Percentiles rank a stretch among this genome's conserved stretches.
phyloP scores from a whole-genome alignment of 2,888 invertebrate genomes.

The Drosophila merina region DNA sequence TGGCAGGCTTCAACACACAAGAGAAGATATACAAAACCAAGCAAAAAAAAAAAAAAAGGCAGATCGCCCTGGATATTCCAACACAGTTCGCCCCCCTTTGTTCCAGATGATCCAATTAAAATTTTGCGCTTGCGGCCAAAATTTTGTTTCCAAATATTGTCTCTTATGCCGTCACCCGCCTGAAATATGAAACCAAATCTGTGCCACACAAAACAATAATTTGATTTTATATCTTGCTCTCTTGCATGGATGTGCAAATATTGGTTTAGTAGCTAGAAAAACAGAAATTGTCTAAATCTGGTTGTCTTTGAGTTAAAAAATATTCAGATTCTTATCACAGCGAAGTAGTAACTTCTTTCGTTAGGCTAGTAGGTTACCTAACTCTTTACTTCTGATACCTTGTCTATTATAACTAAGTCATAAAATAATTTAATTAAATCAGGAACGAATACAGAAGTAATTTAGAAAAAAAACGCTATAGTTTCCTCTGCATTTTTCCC shows the following conservation, averaged over 20 bases:
- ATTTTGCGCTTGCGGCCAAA: constrained; percentile 39
- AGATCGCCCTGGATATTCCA: constrained; percentile 6
- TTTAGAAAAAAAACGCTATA: neutral
- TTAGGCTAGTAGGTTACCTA: neutral
- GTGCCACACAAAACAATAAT: constrained; percentile 39
- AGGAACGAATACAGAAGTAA: neutral
- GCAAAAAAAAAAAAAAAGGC: constrained; percentile 36
- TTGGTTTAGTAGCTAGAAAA: constrained; percentile 10
- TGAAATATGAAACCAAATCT: constrained; percentile 44
- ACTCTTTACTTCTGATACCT: neutral
- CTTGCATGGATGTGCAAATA: constrained; percentile 29
- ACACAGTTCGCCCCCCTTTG: constrained; percentile 24
- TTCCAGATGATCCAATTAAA: constrained; percentile 64
- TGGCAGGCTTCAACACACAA: constrained; percentile 21
- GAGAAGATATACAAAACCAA: constrained; percentile 21
- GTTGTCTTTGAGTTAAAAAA: neutral
- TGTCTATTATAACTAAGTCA: neutral
- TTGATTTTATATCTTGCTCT: constrained; percentile 35
- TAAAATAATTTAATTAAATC: constrained; percentile 14
- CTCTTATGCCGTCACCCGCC: constrained; percentile 7
- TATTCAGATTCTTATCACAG: no score
- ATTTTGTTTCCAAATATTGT: constrained; percentile 41
- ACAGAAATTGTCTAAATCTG: constrained; percentile 13
- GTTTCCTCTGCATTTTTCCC: neutral
- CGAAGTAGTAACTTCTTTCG: no score